These are phyloP conservation scores for Flexamia atlantica DNA, from an alignment of 2,888 invertebrate genomes.

Conservation along the genomic window DNA sequence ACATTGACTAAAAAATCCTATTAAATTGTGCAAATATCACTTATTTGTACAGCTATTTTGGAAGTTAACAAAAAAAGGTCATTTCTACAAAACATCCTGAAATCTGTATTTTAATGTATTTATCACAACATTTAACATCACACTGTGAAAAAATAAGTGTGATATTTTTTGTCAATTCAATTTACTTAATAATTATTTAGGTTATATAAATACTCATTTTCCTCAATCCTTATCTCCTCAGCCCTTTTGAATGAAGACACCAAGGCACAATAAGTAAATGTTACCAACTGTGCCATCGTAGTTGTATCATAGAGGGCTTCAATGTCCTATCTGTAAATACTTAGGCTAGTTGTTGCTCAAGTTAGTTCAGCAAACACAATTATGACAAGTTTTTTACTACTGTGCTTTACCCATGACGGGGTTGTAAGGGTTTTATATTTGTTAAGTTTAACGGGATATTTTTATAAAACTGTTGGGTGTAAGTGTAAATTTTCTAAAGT, in stretches of 20 bases:
- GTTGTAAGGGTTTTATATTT: neutral
- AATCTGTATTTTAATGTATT: no score
- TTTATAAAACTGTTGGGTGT: neutral
- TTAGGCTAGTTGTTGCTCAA: slow-evolving; percentile 24
- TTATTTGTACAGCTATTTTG: no score
- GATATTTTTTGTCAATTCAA: no score
- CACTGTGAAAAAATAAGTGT: no score
- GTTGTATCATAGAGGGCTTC: slow-evolving; percentile 3
- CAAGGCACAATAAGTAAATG: slow-evolving; percentile 28
- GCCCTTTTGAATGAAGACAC: slow-evolving; percentile 32
- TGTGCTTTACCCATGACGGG: neutral
- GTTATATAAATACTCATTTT: no score
- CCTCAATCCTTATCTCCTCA: no score
- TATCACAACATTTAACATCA: no score
- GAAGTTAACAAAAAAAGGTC: no score
- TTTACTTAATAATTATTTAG: no score
- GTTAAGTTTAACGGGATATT: slow-evolving; percentile 18
- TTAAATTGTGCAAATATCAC: no score
- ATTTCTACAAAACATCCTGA: no score
- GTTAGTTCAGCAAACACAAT: neutral
- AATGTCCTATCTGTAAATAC: slow-evolving; percentile 26
- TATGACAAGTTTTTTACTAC: slow-evolving; percentile 1
- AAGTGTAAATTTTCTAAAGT: neutral
- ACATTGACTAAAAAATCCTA: no score
- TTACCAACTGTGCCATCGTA: slow-evolving; percentile 60